Percentiles rank a stretch among this genome's conserved stretches.
These are phyloP conservation scores for Drosophila ohnishii DNA, from an alignment of 1,140 invertebrate genomes.

Conservation along the genomic window DNA sequence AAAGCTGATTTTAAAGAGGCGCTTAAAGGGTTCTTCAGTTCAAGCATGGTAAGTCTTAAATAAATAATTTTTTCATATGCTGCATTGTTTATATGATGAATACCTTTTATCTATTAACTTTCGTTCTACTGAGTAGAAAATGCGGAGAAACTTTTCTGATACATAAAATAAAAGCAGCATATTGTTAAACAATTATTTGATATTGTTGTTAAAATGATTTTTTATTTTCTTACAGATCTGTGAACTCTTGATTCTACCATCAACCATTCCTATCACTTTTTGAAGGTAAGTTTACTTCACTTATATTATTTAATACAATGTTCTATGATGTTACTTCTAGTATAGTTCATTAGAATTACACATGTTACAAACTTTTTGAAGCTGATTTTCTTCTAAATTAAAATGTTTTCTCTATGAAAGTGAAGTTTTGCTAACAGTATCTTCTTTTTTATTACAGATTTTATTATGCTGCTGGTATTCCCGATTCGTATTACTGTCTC, in stretches of 20 bases:
- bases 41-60: slow-evolving; percentile 26
- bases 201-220: neutral
- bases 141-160: slow-evolving; percentile 68
- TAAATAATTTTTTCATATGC: neutral
- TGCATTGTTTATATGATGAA: slow-evolving; percentile 57
- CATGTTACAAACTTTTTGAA: slow-evolving; percentile 74
- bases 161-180: neutral
- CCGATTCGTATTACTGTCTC: too few species aligned
- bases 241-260: neutral
- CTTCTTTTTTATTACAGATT: slow-evolving; percentile 5
- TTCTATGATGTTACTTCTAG: slow-evolving; percentile 66
- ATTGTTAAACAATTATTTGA: neutral
- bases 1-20: neutral
- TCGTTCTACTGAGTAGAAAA: slow-evolving; percentile 76
- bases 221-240: neutral
- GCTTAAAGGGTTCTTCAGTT: neutral
- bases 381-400: slow-evolving; percentile 39
- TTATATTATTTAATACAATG: neutral
- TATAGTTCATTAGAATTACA: slow-evolving; percentile 80
- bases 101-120: slow-evolving; percentile 74
- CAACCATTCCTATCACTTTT: too few species aligned
- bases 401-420: neutral
- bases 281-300: slow-evolving; percentile 9
- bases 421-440: neutral
- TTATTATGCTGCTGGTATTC: neutral